Conservation (phyloP, 1,140 invertebrate species). For the Prorops nasuta region DNA sequence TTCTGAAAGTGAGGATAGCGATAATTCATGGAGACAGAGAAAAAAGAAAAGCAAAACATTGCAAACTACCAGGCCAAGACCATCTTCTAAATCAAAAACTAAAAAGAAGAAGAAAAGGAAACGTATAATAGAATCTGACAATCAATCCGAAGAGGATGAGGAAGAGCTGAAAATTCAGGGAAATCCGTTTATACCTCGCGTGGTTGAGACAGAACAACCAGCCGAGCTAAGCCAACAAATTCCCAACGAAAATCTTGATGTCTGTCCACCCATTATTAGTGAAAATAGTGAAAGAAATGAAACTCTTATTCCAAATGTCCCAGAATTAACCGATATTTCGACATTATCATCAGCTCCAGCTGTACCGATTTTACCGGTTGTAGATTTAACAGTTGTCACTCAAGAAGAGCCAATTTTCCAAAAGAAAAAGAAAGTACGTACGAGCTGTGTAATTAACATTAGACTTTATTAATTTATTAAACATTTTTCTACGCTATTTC, state of each 20-base stretch:
- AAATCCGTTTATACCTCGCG: no score
- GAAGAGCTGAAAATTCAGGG: constrained; percentile 28
- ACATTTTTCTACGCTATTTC: no score
- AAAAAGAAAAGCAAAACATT: constrained; percentile 53
- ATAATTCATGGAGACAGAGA: constrained; percentile 60
- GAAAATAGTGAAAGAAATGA: constrained; percentile 1
- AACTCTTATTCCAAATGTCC: background rate
- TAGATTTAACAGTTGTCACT: background rate
- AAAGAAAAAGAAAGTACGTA: constrained; percentile 45
- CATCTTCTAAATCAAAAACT: constrained; percentile 43
- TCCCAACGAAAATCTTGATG: no score
- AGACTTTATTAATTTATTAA: constrained; percentile 2
- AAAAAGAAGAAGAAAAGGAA: constrained; percentile 58
- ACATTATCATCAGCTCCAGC: background rate
- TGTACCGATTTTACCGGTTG: background rate
- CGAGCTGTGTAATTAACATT: no score
- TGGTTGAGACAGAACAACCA: no score
- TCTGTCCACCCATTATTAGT: no score
- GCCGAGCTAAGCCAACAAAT: no score
- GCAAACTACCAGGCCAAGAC: constrained; percentile 31
- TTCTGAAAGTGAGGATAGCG: constrained; percentile 62
- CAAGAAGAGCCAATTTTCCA: constrained; percentile 30
- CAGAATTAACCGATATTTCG: background rate
- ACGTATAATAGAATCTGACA: constrained; percentile 53
- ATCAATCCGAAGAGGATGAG: constrained; percentile 51